phyloP scores from a whole-genome alignment of 2,113 vertebrate species.

The Pseudonaja textilis region DNA sequence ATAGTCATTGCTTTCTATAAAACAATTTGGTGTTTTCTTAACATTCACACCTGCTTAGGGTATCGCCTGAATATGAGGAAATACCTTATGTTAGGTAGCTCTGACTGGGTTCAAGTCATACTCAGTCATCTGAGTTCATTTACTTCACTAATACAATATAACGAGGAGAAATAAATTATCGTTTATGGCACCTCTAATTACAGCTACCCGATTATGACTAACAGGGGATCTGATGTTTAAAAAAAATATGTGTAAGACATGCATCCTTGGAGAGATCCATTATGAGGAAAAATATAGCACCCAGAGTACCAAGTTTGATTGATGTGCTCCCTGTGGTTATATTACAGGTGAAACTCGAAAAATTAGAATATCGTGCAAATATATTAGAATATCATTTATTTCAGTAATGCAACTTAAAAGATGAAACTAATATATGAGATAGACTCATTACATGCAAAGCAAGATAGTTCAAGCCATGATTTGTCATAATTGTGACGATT shows the following conservation, averaged over 20 bases:
- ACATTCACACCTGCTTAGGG: neutral
- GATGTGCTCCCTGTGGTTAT: neutral
- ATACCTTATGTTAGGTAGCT: neutral
- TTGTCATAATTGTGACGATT: too few species aligned
- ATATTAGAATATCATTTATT: too few species aligned
- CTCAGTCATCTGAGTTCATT: neutral
- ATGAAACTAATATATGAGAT: too few species aligned
- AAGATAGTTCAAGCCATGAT: too few species aligned
- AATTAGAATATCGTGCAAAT: too few species aligned
- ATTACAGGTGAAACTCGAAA: neutral
- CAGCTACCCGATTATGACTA: neutral
- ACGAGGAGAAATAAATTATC: neutral
- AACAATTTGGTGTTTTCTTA: neutral
- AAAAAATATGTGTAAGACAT: neutral
- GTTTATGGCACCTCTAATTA: neutral
- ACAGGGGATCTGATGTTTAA: neutral
- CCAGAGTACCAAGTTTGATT: neutral
- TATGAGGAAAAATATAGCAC: neutral
- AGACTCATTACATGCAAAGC: too few species aligned
- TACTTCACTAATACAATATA: neutral
- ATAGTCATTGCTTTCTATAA: neutral
- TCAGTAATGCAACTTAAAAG: too few species aligned
- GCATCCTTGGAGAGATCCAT: neutral
- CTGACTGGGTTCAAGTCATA: neutral
- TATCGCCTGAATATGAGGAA: neutral